Conservation (phyloP, 2,797 vertebrate species). For the Myiotriccus ornatus region DNA sequence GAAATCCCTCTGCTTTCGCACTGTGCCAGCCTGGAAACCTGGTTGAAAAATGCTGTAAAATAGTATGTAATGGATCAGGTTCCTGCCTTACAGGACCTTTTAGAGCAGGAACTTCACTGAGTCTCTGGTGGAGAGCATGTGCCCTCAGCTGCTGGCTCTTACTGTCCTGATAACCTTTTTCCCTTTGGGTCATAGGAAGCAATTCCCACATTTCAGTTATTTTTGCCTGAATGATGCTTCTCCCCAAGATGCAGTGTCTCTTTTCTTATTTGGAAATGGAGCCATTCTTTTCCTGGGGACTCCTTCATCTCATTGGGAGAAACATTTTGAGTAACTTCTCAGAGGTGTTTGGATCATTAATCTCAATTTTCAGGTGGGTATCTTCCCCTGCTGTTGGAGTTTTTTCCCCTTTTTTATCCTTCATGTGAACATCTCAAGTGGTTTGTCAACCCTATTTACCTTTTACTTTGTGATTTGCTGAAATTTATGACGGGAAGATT, state of each 20-base stretch:
- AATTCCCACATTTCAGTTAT: background rate
- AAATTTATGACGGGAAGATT: background rate
- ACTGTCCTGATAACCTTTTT: background rate
- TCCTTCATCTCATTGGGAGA: background rate
- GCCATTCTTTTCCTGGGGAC: background rate
- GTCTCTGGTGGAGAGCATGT: background rate
- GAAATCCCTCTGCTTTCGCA: background rate
- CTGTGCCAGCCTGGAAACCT: background rate
- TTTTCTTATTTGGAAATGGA: background rate
- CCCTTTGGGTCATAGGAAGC: background rate
- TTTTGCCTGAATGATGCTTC: background rate
- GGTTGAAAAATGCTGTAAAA: background rate
- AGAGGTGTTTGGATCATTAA: background rate
- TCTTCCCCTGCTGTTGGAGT: background rate
- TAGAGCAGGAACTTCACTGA: background rate
- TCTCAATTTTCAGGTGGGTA: background rate
- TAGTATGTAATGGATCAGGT: background rate
- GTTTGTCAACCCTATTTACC: background rate
- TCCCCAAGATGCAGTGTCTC: background rate
- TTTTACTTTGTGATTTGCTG: background rate
- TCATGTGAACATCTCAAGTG: background rate
- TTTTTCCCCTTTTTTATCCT: background rate
- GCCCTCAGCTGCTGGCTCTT: background rate
- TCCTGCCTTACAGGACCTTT: background rate
- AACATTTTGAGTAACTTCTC: background rate